phyloP scores from a whole-genome alignment of 2,888 invertebrate species.

The Baronia brevicornis region DNA sequence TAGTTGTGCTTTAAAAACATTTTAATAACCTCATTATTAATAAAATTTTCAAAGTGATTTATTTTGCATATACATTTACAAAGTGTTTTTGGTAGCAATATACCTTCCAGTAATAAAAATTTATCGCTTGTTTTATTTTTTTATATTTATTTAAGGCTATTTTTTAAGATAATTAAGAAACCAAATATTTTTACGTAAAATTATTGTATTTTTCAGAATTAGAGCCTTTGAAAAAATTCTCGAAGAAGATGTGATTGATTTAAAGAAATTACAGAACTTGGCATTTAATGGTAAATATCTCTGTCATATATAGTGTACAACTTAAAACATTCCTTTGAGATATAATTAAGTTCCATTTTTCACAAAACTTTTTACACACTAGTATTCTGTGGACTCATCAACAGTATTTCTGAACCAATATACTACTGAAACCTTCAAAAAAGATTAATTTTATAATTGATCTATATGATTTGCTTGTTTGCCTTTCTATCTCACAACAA shows the following conservation, averaged over 20 bases:
- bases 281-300: conserved; percentile 84
- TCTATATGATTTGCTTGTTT: conserved; percentile 3
- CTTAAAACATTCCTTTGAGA: background rate
- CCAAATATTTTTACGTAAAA: conserved; percentile 2
- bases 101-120: too few species aligned
- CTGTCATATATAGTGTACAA: background rate
- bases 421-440: too few species aligned
- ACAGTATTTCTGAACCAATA: too few species aligned
- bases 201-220: conserved; percentile 73
- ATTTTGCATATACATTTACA: too few species aligned
- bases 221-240: conserved; percentile 87
- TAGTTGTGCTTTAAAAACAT: too few species aligned
- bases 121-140: background rate
- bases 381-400: too few species aligned
- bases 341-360: conserved; percentile 2
- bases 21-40: too few species aligned
- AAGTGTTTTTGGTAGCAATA: too few species aligned
- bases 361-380: too few species aligned
- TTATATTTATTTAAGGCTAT: background rate
- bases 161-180: background rate
- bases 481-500: too few species aligned
- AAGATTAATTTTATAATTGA: conserved; percentile 1
- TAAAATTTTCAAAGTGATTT: too few species aligned
- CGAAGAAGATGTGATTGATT: conserved; percentile 81
- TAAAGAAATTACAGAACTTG: conserved; percentile 78